phyloP scores from a whole-genome alignment of 1,140 invertebrate genomes.

The Neuroterus valhalla region DNA sequence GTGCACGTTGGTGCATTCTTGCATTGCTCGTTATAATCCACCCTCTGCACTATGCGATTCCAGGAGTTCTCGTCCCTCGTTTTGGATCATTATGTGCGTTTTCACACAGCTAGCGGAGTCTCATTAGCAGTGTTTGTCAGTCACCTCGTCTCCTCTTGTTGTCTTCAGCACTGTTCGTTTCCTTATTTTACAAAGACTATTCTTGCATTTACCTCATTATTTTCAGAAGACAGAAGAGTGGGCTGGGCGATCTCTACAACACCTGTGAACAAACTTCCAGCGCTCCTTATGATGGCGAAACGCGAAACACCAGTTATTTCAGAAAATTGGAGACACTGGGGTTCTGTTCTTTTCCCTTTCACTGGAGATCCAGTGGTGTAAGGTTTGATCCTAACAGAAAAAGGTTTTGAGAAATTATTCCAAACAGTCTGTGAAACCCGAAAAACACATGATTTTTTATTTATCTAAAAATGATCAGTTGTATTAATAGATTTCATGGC shows the following conservation, averaged over 20 bases:
- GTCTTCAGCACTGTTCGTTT: conserved; percentile 35
- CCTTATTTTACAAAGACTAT: conserved; percentile 59
- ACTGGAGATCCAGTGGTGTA: too few species aligned
- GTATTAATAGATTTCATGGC: too few species aligned
- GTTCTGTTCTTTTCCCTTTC: too few species aligned
- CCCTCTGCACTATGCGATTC: conserved; percentile 7
- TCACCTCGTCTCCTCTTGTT: conserved; percentile 49
- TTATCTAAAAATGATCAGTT: too few species aligned
- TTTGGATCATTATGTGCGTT: conserved; percentile 49
- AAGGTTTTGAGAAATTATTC: too few species aligned
- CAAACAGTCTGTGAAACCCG: too few species aligned
- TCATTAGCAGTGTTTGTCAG: conserved; percentile 67
- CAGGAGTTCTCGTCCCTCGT: conserved; percentile 13
- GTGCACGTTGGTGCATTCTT: background rate
- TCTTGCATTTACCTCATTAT: conserved; percentile 59
- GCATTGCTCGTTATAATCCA: conserved; percentile 32
- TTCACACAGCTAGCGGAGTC: conserved; percentile 41
- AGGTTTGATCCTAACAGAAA: too few species aligned
- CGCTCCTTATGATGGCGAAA: too few species aligned
- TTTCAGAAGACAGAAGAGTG: conserved; percentile 14
- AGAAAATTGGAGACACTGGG: too few species aligned
- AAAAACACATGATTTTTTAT: too few species aligned
- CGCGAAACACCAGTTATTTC: too few species aligned
- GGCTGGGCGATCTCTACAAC: background rate
- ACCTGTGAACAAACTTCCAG: background rate